Percentiles rank a stretch among this genome's conserved stretches.
These are phyloP conservation scores for Cerceris rybyensis DNA, from an alignment of 2,888 invertebrate genomes.

Conservation along the genomic window DNA sequence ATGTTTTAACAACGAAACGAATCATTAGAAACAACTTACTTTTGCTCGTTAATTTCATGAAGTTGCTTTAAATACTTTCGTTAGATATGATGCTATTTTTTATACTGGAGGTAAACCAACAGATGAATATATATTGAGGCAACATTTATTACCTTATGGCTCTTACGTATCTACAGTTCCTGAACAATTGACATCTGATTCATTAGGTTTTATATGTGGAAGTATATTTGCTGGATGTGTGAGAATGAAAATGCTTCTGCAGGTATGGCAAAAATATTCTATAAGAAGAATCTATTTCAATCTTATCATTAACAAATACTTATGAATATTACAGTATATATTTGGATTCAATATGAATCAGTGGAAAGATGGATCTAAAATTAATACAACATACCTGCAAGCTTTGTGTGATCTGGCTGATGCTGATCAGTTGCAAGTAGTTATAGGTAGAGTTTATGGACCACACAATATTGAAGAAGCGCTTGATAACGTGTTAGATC, in stretches of 20 bases:
- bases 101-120: constrained; percentile 82
- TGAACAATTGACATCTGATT: constrained; percentile 82
- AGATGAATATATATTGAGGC: constrained; percentile 76
- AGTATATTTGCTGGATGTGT: constrained; percentile 82
- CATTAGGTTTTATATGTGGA: constrained; percentile 82
- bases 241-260: constrained; percentile 79
- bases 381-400: constrained; percentile 76
- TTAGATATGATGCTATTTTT: constrained; percentile 83
- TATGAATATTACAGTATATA: constrained; percentile 75
- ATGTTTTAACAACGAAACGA: too few species aligned
- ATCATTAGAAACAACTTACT: too few species aligned
- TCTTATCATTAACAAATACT: constrained; percentile 37
- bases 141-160: constrained; percentile 79
- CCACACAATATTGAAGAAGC: constrained; percentile 82
- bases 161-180: constrained; percentile 83
- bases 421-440: constrained; percentile 83
- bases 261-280: constrained; percentile 75
- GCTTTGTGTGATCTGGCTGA: constrained; percentile 83
- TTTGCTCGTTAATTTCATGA: too few species aligned
- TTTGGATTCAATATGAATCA: constrained; percentile 75
- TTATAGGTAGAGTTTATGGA: constrained; percentile 84
- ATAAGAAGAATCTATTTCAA: constrained; percentile 1
- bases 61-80: background rate
- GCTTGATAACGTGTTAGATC: constrained; percentile 80
- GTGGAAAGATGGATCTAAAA: constrained; percentile 78